Evolutionary conservation across 2,113 vertebrate genomes (phyloP), one percentile per base, ranked within the genome.

Genomic region (Eudorcas thomsonii): DNA sequence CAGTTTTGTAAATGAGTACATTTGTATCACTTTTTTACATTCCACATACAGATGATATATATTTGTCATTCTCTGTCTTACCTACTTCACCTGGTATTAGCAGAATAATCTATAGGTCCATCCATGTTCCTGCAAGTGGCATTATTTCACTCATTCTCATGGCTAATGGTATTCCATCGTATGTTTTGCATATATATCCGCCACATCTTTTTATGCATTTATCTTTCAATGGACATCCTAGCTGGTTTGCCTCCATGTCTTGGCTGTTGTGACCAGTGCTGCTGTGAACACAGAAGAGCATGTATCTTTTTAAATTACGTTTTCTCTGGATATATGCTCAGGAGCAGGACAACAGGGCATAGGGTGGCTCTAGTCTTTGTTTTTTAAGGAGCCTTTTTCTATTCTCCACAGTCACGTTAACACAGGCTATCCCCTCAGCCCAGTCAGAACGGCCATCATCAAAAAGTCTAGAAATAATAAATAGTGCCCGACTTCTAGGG

Each of bases 101-200:
- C 1, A 71, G 19, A 16, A 80, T 30, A 48, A 80, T 3, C 43
- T 48, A 16, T 30, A 80, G 77, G 77, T 11, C 43, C 77, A 48
- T 48, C 14, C 26, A 16, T 30, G 43, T 30, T 48, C 5, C 8
- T 30, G 77, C 7, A 48, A 48, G 26, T 3, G 43, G 7, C 45
- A 52, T 81, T 12, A 81, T 52, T n/a, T 81, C 48, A 33, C 19
- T 52, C 28, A n/a, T 50, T 48, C 6, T 52, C 3, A 12, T 12
- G 48, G 78, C 45, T 13, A 12, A 30, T 4, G 12, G 30, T 33
- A n/a, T 6, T 81, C 48, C 17, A 52, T 1, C 6, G 0, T 3
- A 71, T 71, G 67, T 12, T 71, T 23, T 36, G 19, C 64, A 71
- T 33, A 19, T 33, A 21, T 0, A 50, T 3, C 3, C 0, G 0